phyloP scores from a whole-genome alignment of 2,797 vertebrate species.

The Tiaroga cobitis region DNA sequence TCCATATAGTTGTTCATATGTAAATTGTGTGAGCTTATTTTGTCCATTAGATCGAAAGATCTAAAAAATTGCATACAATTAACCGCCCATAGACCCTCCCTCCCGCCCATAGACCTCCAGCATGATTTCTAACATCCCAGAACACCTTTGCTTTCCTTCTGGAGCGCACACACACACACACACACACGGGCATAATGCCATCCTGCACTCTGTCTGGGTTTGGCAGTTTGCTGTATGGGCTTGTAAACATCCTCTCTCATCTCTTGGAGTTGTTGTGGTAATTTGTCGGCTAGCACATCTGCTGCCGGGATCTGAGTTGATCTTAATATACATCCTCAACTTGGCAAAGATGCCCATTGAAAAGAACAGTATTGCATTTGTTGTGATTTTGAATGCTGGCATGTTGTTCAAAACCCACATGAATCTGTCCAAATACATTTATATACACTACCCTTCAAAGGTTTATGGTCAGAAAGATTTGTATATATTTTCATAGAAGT shows the following conservation, averaged over 20 bases:
- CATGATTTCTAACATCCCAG: background rate
- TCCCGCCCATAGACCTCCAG: no score
- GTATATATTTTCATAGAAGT: background rate
- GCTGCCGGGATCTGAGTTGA: conserved; percentile 3
- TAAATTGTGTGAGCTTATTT: no score
- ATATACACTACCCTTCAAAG: no score
- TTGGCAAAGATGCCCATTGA: background rate
- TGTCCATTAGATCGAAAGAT: no score
- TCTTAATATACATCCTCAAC: background rate
- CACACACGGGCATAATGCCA: background rate
- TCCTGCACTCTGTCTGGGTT: conserved; percentile 5
- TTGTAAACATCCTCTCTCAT: conserved; percentile 28
- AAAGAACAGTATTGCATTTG: background rate
- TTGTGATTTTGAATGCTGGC: conserved; percentile 1
- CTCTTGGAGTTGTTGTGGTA: conserved; percentile 16
- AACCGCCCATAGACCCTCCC: no score
- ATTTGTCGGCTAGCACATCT: conserved; percentile 19
- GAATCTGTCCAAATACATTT: background rate
- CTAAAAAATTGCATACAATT: no score
- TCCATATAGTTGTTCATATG: no score
- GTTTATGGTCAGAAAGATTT: background rate
- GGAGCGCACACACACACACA: background rate
- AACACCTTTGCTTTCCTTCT: conserved; percentile 18
- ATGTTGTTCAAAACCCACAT: background rate
- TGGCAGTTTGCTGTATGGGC: conserved; percentile 15